phyloP scores from a whole-genome alignment of 2,797 vertebrate species.

The Anguilla pacifica region DNA sequence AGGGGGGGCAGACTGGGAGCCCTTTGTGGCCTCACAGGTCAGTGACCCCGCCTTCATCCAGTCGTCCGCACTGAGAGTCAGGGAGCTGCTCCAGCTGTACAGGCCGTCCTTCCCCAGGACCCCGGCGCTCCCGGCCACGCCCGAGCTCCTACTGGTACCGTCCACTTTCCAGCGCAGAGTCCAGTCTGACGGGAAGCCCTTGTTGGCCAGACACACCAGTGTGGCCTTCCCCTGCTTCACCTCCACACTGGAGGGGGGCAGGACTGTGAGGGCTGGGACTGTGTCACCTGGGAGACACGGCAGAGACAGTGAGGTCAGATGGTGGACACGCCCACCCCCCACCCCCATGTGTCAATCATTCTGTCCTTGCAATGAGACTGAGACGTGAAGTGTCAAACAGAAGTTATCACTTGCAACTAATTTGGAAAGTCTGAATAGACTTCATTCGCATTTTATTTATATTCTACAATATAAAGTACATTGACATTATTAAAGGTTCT shows the following conservation, averaged over 20 bases:
- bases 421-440: background rate
- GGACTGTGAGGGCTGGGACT: background rate
- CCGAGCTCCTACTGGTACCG: background rate
- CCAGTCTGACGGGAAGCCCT: constrained; percentile 27
- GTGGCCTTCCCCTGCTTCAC: background rate
- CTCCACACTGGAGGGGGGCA: constrained; percentile 3
- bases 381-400: background rate
- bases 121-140: background rate
- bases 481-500: no score
- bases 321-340: no score
- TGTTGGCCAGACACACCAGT: constrained; percentile 14
- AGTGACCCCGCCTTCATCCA: background rate
- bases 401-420: background rate
- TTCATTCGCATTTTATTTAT: background rate
- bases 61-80: background rate
- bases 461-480: no score
- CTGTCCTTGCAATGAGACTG: background rate
- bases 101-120: constrained; percentile 4
- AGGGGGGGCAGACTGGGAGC: background rate
- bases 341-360: background rate
- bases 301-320: background rate
- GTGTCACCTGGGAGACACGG: background rate
- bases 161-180: constrained; percentile 15
- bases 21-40: constrained; percentile 12
- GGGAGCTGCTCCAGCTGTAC: constrained; percentile 25